A percentile compares a stretch with the other conserved stretches of the same genome.
These are phyloP conservation scores for Gallinago jamesoni DNA, from an alignment of 2,113 vertebrate genomes.

Conservation along the genomic window DNA sequence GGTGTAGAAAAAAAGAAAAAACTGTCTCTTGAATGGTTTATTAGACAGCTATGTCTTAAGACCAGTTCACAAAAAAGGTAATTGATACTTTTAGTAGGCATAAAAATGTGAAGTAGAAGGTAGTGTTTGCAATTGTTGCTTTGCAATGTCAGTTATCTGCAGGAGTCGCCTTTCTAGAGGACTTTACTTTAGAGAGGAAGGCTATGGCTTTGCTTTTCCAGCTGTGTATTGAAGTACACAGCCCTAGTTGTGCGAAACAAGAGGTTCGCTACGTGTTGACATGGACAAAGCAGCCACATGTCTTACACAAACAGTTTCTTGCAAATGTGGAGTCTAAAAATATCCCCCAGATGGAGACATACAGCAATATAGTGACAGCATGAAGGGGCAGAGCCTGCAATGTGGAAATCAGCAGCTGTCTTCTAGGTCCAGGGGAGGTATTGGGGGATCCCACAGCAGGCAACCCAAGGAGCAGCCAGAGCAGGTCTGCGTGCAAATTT, in stretches of 20 bases:
- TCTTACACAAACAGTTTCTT: not conserved
- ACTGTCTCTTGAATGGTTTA: not conserved
- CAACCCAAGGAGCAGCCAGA: not conserved
- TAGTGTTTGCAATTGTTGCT: not conserved
- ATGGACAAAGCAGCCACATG: not conserved
- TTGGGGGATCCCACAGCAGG: not conserved
- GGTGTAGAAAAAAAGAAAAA: not conserved
- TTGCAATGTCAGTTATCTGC: not conserved
- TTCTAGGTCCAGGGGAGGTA: not conserved
- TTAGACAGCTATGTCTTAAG: not conserved
- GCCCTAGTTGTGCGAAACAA: not conserved
- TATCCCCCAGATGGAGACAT: not conserved
- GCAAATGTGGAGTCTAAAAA: not conserved
- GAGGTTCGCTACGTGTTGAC: not conserved
- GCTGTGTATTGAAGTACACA: not conserved
- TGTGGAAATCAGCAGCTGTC: not conserved
- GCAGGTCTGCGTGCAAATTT: not conserved
- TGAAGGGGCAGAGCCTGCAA: not conserved
- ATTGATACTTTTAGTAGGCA: not conserved
- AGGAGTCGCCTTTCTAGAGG: not conserved
- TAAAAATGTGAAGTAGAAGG: not conserved
- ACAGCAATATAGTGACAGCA: not conserved
- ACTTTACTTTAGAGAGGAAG: not conserved
- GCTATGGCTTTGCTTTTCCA: not conserved
- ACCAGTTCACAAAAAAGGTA: not conserved